Conservation (phyloP, 2,797 vertebrate genomes). For the Miichthys miiuy region DNA sequence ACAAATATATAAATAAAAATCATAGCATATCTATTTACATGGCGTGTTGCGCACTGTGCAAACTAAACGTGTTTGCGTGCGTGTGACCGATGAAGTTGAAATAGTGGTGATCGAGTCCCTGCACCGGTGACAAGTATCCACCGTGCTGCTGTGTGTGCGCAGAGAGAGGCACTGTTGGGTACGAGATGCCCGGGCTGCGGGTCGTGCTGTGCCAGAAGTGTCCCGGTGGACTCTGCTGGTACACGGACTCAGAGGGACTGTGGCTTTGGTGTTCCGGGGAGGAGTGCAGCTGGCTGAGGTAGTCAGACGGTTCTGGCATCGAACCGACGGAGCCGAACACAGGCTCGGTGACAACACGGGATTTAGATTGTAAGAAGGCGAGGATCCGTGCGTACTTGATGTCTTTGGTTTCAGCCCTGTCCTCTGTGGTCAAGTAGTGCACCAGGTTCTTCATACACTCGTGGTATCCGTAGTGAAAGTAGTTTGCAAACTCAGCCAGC, state of each 20-base stretch:
- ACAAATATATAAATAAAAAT: constrained; percentile 74
- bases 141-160: constrained; percentile 88
- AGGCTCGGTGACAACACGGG: constrained; percentile 90
- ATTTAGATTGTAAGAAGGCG: constrained; percentile 97
- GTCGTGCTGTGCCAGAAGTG: constrained; percentile 90
- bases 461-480: constrained; percentile 98
- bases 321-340: constrained; percentile 87
- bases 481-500: constrained; percentile 97
- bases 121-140: constrained; percentile 91
- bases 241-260: constrained; percentile 86
- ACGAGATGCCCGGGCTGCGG: constrained; percentile 88
- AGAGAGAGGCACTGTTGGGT: constrained; percentile 85
- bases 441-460: constrained; percentile 99
- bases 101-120: constrained; percentile 94
- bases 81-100: constrained; percentile 94
- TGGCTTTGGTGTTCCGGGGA: constrained; percentile 89
- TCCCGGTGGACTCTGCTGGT: constrained; percentile 87
- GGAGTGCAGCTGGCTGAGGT: constrained; percentile 88
- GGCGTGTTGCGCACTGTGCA: constrained; percentile 91
- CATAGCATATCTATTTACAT: constrained; percentile 71
- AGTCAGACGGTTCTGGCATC: constrained; percentile 88
- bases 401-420: constrained; percentile 97
- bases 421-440: constrained; percentile 97
- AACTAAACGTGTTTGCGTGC: constrained; percentile 89
- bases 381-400: constrained; percentile 97